Conservation (phyloP, 2,888 invertebrate species). For the Apamea monoglypha region DNA sequence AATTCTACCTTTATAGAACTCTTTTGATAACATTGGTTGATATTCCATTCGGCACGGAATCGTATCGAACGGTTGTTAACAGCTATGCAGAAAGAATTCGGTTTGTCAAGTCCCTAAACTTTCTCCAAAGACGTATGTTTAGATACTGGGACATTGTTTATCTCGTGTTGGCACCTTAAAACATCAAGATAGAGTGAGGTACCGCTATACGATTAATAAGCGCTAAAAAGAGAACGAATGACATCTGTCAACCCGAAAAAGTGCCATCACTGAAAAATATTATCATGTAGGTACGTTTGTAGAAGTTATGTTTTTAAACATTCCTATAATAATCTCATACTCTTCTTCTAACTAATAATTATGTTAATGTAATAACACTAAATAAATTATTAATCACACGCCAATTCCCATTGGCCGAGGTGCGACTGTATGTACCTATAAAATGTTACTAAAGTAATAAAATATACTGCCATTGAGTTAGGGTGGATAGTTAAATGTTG, state of each 20-base stretch:
- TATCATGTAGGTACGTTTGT: not conserved
- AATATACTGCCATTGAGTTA: constrained; percentile 63
- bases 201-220: not conserved
- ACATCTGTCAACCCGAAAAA: constrained; percentile 5
- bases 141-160: not conserved
- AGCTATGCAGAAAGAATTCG: not conserved
- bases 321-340: constrained; percentile 32
- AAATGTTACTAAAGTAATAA: constrained; percentile 34
- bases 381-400: constrained; percentile 13
- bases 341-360: constrained; percentile 18
- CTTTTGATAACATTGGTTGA: not conserved
- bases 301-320: constrained; percentile 26
- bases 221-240: constrained; percentile 5
- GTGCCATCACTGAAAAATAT: not conserved
- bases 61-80: not conserved
- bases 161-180: not conserved
- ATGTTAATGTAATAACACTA: not conserved
- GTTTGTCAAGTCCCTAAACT: constrained; percentile 21
- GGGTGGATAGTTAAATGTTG: constrained; percentile 44
- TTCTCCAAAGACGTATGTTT: not conserved
- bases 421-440: constrained; percentile 44
- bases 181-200: constrained; percentile 1
- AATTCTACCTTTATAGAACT: not conserved
- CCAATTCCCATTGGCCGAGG: constrained; percentile 31
- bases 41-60: not conserved